These are phyloP conservation scores for Cheilosia variabilis DNA, from an alignment of 2,888 invertebrate species.

Conservation along the genomic window DNA sequence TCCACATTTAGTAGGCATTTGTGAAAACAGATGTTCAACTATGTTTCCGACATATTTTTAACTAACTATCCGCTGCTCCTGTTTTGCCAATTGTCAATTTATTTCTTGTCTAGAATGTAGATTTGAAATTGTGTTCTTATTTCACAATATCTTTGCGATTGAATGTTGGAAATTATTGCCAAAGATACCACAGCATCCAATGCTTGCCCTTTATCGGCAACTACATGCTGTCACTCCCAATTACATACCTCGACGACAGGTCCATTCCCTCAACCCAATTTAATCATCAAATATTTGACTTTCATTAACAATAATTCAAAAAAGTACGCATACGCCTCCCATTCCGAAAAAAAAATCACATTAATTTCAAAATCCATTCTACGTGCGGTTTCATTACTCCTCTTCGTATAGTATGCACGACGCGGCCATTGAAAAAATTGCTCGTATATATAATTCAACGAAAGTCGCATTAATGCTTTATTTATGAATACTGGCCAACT, in stretches of 20 bases:
- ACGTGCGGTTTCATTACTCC: constrained; percentile 42
- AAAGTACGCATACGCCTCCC: constrained; percentile 39
- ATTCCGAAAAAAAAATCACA: not conserved
- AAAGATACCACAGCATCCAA: too few relatives aligned
- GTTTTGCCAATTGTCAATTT: too few relatives aligned
- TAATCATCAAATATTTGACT: constrained; percentile 31
- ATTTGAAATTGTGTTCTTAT: too few relatives aligned
- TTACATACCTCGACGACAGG: not conserved
- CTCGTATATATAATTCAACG: constrained; percentile 55
- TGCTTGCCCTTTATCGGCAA: not conserved
- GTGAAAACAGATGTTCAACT: too few relatives aligned
- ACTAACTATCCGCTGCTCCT: too few relatives aligned
- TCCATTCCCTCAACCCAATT: not conserved
- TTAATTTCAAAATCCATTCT: constrained; percentile 8
- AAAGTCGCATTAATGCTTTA: constrained; percentile 30
- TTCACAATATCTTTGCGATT: too few relatives aligned
- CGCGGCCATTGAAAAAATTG: constrained; percentile 30
- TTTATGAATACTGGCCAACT: constrained; percentile 3
- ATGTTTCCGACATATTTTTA: too few relatives aligned
- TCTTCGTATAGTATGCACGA: not conserved
- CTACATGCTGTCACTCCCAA: not conserved
- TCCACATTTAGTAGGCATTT: too few relatives aligned
- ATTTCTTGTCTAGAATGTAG: too few relatives aligned
- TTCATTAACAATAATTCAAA: constrained; percentile 13
- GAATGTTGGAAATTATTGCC: too few relatives aligned